Evolutionary conservation across 1,140 invertebrate species (phyloP), one percentile per base, ranked within the genome.

Genomic region (Andricus grossulariae): DNA sequence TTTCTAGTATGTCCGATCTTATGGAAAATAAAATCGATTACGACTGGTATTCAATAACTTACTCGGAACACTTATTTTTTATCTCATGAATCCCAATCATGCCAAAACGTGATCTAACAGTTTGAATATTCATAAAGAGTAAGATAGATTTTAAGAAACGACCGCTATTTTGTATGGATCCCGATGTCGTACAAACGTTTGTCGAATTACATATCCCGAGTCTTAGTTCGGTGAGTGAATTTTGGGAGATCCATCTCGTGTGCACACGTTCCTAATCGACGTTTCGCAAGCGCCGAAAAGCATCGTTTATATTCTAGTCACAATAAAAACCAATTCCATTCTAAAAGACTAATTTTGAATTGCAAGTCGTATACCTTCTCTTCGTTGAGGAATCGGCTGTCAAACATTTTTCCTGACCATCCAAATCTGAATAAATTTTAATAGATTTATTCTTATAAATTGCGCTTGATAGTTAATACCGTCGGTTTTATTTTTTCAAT

Each of bases 291-390:
- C 87, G 88, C 86, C 87, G 85, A 80, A 80, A 87, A 86, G 86
- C 86, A 89, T 88, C 86, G 88, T 90, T 91, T 91, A 89, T 91
- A 91, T 90, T 91, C 90, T 91, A 91, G 90, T 90, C 90, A 90
- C 89, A 90, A 91, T 91, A 90, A 91, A 90, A 91, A 87, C 85
- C 88, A 90, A 90, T 90, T 90, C 88, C 90, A 91, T 90, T 91
- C 89, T 91, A 90, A 78, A 57, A 73, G 66, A 70, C 71, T 71
- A 18, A 77, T 54, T 18, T 16, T 3, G n/a, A 18, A 72, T 50
- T 60, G 13, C 76, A 32, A 5, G 21, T 39, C 19, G 72, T 3
- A n/a, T 19, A 72, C 21, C 70, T 18, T 45, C 73, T 50, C 52
- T 18, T 54, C 52, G 16, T 10, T 7, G 6, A 54, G n/a, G 52